Percentiles rank a stretch among this genome's conserved stretches.
Evolutionary conservation across 1,140 invertebrate genomes (phyloP).

Genomic region (Leptinotarsa defecta): DNA sequence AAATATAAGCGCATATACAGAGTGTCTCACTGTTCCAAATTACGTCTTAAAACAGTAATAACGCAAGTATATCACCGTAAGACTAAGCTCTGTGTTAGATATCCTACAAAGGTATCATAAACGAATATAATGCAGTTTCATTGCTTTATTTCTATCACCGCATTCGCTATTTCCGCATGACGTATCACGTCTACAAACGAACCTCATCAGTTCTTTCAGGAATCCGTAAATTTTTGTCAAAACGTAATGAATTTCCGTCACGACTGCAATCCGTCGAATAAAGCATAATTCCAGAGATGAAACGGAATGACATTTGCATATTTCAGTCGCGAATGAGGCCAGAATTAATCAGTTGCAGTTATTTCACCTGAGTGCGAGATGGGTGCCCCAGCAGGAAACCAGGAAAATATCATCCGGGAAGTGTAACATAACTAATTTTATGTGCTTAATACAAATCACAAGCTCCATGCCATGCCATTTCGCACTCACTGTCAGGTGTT

Average conservation of each 20-base stretch:
- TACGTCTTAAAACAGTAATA: no score
- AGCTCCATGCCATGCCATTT: constrained; percentile 16
- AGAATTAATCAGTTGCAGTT: constrained; percentile 11
- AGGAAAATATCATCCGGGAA: constrained; percentile 22
- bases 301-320: constrained; percentile 7
- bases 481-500: constrained; percentile 24
- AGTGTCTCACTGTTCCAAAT: no score
- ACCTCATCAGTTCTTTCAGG: no score
- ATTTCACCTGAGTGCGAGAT: neutral
- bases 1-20: no score
- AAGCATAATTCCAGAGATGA: constrained; percentile 4
- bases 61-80: no score
- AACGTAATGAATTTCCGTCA: no score
- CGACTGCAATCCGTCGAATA: neutral
- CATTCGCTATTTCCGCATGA: no score
- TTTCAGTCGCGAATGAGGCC: neutral
- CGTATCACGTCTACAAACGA: no score
- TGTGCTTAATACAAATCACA: constrained; percentile 27
- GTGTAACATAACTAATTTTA: constrained; percentile 25
- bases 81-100: no score
- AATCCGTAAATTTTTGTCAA: neutral
- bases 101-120: no score
- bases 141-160: no score
- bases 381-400: neutral
- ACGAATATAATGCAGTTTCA: no score